phyloP scores from a whole-genome alignment of 2,888 invertebrate genomes.

The Stenotaenia linearis region DNA sequence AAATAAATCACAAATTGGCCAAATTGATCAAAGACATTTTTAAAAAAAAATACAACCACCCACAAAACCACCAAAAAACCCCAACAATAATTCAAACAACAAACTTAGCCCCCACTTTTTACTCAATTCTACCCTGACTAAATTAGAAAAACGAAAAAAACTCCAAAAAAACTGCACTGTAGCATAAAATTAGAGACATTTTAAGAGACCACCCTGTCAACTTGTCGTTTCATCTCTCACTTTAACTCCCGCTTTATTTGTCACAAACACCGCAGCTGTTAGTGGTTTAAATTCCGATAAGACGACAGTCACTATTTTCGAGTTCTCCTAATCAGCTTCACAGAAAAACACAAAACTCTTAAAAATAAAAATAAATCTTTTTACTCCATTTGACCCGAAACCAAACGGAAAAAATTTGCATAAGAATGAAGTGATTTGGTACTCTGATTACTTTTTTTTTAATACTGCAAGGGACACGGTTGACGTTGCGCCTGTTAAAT shows the following conservation, averaged over 20 bases:
- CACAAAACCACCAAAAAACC: no score
- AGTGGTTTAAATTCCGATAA: constrained; percentile 7
- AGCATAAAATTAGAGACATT: not conserved
- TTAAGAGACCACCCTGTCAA: not conserved
- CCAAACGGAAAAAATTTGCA: not conserved
- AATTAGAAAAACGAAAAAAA: no score
- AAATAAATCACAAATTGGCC: no score
- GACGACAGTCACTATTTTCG: not conserved
- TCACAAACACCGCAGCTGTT: constrained; percentile 17
- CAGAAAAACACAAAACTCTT: not conserved
- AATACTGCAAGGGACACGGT: not conserved
- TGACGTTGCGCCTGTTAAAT: not conserved
- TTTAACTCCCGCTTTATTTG: not conserved
- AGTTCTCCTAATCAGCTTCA: not conserved
- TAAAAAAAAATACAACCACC: no score
- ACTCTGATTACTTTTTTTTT: not conserved
- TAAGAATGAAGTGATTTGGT: constrained; percentile 16
- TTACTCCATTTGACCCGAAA: not conserved
- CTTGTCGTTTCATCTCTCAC: not conserved
- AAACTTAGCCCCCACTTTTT: no score
- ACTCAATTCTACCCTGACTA: no score
- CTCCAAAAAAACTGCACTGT: not conserved
- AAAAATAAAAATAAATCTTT: not conserved
- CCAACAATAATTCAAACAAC: no score
- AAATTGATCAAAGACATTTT: no score